These are phyloP conservation scores for Vulpes lagopus DNA, from an alignment of 2,113 vertebrate species.

Conservation along the genomic window DNA sequence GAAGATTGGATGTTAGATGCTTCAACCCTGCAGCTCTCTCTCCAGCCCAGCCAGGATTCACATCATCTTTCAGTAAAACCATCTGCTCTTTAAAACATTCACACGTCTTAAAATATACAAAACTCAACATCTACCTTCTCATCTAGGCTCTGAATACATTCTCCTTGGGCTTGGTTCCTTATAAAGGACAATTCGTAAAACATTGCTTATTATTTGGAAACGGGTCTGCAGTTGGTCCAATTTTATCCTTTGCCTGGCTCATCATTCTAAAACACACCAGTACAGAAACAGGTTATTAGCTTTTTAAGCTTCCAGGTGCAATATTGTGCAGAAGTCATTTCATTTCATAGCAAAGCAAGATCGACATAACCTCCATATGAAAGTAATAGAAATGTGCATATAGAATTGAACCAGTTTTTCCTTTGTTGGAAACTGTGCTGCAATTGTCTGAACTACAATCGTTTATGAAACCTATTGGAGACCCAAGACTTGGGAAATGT, in stretches of 20 bases:
- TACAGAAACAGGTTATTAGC: conserved; percentile 45
- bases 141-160: not conserved
- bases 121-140: conserved; percentile 38
- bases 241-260: not conserved
- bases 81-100: not conserved
- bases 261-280: not conserved
- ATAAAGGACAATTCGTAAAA: not conserved
- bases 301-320: conserved; percentile 11
- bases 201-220: conserved; percentile 17
- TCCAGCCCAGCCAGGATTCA: conserved; percentile 45
- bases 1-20: not conserved
- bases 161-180: not conserved
- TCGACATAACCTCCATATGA: not conserved
- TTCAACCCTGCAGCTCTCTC: not conserved
- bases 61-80: conserved; percentile 28
- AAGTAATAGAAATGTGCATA: not conserved
- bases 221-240: not conserved
- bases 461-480: not conserved
- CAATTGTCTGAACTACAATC: not conserved
- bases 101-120: conserved; percentile 39
- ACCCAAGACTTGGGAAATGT: not conserved
- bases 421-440: not conserved
- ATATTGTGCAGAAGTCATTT: not conserved
- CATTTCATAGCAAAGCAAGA: not conserved
- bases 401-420: not conserved